Base-by-base conservation (phyloP, 2,888 invertebrate genomes). In the Drosophila seclusa region DNA sequence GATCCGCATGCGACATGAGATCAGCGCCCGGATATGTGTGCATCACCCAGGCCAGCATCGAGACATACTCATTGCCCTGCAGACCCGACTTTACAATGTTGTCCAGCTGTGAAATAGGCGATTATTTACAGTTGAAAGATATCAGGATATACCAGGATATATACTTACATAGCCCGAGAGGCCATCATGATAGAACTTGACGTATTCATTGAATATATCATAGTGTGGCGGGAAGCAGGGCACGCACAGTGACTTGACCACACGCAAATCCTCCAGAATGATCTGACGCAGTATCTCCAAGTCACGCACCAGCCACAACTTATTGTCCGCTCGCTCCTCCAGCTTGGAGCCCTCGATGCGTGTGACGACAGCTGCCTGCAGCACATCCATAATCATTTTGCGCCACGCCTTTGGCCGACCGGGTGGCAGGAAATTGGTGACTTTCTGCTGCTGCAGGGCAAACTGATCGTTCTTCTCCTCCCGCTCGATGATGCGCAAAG, bases 151-250 rank as follows among this genome's bases (percentile, higher is more conserved):
- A 40, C 7, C 1, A 16, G 4, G 8, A 8, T n/a, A 11, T 42
- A 42, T 63, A 94, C 95, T 94, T 93, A 96, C 96, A 94, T 97
- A 96, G 73, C 95, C 94, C 0, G 97, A 97, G 67, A 99, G 94
- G 83, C 97, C 96, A 31, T 95, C 95, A 92, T 99, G 99, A 92
- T 99, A 99, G 97, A 99, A 98, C 82, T 95, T 95, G 0, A 99
- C 97, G 93, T 97, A 99, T 93, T 96, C 96, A 89, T 97, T 96
- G 58, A 98, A 96, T 79, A 99, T 99, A 89, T 98, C 96, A 83
- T 99, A 99, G 78, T 96, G 96, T 0, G 98, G 98, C 2, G 99
- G 99, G 92, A 99, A 99, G 92, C 99, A 99, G 0, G 98, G 98
- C 7, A 97, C 96, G 87, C 97, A 98, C 0, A 98, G 93, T 0